phyloP scores from a whole-genome alignment of 2,888 invertebrate species.

The Strigamia maritima region DNA sequence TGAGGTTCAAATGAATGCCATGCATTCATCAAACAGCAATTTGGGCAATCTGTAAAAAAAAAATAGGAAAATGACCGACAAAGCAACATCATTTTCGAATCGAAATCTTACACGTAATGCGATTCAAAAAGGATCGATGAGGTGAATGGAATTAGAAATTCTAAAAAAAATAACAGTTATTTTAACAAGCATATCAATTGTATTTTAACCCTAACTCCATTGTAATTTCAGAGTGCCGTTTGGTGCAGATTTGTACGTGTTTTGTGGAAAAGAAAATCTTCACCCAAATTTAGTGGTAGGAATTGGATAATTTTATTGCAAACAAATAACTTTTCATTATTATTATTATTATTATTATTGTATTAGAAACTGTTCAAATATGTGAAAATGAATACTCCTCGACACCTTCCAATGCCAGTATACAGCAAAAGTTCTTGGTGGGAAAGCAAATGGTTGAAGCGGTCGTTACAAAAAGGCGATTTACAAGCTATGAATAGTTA shows the following conservation, averaged over 20 bases:
- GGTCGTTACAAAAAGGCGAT: slow-evolving; percentile 2
- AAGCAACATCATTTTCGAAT: neutral
- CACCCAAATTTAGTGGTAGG: neutral
- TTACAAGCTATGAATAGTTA: neutral
- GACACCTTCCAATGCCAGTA: neutral
- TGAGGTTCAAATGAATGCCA: neutral
- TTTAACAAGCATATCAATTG: neutral
- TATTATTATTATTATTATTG: neutral
- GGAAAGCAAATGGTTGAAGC: slow-evolving; percentile 23
- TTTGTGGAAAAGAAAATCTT: neutral
- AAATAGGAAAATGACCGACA: neutral
- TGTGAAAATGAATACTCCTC: neutral
- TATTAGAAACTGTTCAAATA: slow-evolving; percentile 1
- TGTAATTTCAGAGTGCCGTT: neutral
- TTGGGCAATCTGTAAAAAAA: neutral
- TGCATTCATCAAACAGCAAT: neutral
- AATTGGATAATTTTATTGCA: neutral
- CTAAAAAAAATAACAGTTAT: neutral
- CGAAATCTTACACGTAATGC: neutral
- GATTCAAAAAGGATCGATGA: neutral
- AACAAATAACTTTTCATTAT: neutral
- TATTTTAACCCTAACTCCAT: neutral
- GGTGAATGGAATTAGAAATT: neutral
- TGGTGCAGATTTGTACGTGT: neutral
- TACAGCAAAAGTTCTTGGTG: slow-evolving; percentile 7